Conservation (phyloP, 1,140 invertebrate species). For the Drosophila navojoa region DNA sequence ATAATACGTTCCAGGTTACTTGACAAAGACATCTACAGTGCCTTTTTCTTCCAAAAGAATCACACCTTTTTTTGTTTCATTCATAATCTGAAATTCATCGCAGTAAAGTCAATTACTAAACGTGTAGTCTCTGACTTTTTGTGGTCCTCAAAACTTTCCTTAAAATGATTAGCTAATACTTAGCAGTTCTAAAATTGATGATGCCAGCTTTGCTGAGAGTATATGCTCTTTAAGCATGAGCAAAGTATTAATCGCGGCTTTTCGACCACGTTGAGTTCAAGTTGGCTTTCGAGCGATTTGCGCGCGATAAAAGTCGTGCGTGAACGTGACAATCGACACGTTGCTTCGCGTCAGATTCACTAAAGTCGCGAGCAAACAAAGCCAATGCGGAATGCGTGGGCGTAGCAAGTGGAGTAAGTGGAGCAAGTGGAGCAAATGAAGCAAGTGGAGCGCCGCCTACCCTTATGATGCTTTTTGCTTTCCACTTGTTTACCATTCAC, state of each 20-base stretch:
- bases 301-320: conserved; percentile 68
- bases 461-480: neutral
- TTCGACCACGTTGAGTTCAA: conserved; percentile 57
- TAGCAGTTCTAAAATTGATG: too few relatives aligned
- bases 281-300: conserved; percentile 48
- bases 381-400: conserved; percentile 17
- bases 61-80: too few relatives aligned
- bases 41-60: too few relatives aligned
- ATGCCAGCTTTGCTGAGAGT: too few relatives aligned
- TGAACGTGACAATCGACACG: conserved; percentile 71
- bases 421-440: conserved; percentile 13
- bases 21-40: too few relatives aligned
- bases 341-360: conserved; percentile 22
- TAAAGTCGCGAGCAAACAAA: conserved; percentile 63
- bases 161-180: too few relatives aligned
- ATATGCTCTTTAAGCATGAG: neutral
- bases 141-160: too few relatives aligned
- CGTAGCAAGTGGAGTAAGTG: too few relatives aligned
- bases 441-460: conserved; percentile 9
- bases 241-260: neutral
- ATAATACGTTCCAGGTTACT: too few relatives aligned
- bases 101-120: too few relatives aligned
- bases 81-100: too few relatives aligned
- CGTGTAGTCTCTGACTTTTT: too few relatives aligned
- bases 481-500: conserved; percentile 28